These are phyloP conservation scores for Harpegnathos saltator DNA, from an alignment of 1,140 invertebrate species.

Conservation along the genomic window DNA sequence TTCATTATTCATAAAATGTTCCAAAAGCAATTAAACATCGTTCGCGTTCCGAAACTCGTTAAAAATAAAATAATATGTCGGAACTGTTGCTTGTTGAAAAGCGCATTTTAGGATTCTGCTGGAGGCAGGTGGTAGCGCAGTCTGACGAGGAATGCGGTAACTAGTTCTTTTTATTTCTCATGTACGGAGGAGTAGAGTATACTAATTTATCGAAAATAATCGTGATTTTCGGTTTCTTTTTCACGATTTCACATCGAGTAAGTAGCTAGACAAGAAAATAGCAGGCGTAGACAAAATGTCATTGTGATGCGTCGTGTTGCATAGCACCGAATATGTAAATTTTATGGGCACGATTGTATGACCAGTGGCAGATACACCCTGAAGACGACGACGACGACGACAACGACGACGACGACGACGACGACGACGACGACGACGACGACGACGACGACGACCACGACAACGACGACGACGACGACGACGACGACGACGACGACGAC, in stretches of 20 bases:
- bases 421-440: no score
- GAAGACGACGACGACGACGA: conserved; percentile 22
- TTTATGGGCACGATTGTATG: no score
- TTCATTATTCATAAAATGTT: no score
- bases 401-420: conserved; percentile 31
- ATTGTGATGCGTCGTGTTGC: no score
- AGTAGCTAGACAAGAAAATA: conserved; percentile 72
- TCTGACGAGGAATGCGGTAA: conserved; percentile 83
- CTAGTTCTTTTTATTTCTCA: conserved; percentile 83
- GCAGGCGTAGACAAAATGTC: not conserved
- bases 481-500: no score
- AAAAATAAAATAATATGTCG: not conserved
- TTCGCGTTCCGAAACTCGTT: no score
- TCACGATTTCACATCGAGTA: conserved; percentile 77
- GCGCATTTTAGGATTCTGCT: conserved; percentile 22
- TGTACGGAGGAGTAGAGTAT: conserved; percentile 82
- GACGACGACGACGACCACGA: no score
- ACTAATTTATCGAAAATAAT: conserved; percentile 84
- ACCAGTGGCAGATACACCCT: conserved; percentile 34
- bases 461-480: no score
- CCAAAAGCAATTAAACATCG: no score
- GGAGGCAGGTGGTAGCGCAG: conserved; percentile 56
- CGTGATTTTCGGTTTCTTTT: conserved; percentile 75
- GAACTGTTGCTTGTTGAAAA: not conserved
- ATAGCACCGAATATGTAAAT: no score